Conservation (phyloP, 2,113 vertebrate species). For the Cynoglossus semilaevis region DNA sequence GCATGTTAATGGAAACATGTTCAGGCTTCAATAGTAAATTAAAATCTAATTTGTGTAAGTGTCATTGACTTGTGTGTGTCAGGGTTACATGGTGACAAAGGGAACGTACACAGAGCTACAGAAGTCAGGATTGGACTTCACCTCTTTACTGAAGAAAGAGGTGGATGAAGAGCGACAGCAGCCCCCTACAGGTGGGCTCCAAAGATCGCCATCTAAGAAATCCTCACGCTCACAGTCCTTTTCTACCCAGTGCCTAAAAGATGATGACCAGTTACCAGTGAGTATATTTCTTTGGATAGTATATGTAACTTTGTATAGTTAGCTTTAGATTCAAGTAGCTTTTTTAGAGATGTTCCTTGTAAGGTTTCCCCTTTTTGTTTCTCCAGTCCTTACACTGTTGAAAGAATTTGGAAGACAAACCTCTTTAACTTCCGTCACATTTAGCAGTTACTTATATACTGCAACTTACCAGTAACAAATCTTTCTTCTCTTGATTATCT, state of each 20-base stretch:
- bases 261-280: constrained; percentile 77
- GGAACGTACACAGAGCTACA: constrained; percentile 88
- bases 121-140: constrained; percentile 90
- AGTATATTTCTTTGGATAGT: constrained; percentile 20
- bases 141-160: constrained; percentile 88
- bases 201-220: constrained; percentile 85
- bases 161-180: constrained; percentile 70
- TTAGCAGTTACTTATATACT: no score
- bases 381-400: no score
- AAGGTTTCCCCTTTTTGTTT: no score
- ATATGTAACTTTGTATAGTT: not conserved
- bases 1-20: no score
- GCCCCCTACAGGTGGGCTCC: not conserved
- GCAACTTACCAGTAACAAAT: no score
- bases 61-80: constrained; percentile 28
- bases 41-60: no score
- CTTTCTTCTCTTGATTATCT: no score
- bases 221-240: constrained; percentile 84
- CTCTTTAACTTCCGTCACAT: no score
- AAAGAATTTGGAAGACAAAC: no score
- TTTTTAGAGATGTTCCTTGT: no score
- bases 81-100: constrained; percentile 88
- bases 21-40: no score
- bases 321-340: no score
- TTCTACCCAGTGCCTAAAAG: constrained; percentile 81